Conservation (phyloP, 2,888 invertebrate genomes). For the Eulithis testata region DNA sequence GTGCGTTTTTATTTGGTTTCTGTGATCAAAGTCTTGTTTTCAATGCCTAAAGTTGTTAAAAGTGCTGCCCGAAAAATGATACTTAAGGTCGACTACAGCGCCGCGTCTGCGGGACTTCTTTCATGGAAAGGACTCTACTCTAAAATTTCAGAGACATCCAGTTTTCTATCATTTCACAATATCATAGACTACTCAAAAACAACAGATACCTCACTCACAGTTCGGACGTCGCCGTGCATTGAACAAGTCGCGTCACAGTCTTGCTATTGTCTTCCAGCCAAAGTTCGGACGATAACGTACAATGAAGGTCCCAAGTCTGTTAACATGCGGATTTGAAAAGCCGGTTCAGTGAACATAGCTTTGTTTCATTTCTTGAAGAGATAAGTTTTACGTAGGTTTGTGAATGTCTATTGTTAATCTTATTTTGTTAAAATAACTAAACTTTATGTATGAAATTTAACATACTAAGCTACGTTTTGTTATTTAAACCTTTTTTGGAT, state of each 20-base stretch:
- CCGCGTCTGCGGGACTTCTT: no score
- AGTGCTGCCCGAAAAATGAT: no score
- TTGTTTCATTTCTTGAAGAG: conserved; percentile 54
- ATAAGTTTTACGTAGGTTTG: conserved; percentile 34
- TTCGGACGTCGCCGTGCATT: conserved; percentile 26
- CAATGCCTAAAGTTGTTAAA: no score
- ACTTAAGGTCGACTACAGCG: no score
- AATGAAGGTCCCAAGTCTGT: conserved; percentile 68
- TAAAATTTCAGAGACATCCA: conserved; percentile 18
- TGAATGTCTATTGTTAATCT: conserved; percentile 22
- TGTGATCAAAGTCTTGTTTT: no score
- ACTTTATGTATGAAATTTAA: background rate
- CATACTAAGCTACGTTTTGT: background rate
- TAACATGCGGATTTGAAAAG: conserved; percentile 68
- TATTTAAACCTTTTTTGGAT: background rate
- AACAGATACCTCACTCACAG: conserved; percentile 29
- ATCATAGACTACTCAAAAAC: conserved; percentile 28
- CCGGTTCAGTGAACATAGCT: conserved; percentile 51
- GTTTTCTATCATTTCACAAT: conserved; percentile 4
- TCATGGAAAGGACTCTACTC: background rate
- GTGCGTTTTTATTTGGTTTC: no score
- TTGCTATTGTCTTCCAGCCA: conserved; percentile 65
- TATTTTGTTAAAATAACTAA: background rate
- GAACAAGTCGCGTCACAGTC: conserved; percentile 48
- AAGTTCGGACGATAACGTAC: conserved; percentile 69